Evolutionary conservation across 2,113 vertebrate genomes (phyloP), one percentile per base, ranked within the genome.

Genomic region (Ranitomeya variabilis): DNA sequence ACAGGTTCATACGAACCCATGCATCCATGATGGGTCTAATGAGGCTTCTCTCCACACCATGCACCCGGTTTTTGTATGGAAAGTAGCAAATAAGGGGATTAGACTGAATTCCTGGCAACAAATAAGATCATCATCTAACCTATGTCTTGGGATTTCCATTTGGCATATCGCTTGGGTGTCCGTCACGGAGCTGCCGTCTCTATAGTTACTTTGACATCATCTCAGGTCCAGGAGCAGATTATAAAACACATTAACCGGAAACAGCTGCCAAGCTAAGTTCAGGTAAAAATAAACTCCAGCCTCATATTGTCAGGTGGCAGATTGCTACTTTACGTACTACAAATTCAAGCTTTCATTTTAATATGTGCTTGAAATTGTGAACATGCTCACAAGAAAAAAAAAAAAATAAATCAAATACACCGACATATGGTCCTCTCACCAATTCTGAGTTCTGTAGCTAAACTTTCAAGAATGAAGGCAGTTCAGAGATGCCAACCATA

Each of bases 331-430:
- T 59, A 62, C 15, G 51, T 71, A 31, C 57, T 23, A 7, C 16
- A 86, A 66, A 86, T 51, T 54, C 6, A 6, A 76, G 14, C 74
- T 64, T 82, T 62, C 21, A 88, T 88, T 83, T 51, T 90, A 89
- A 90, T 89, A 54, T n/a, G 77, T 76, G 64, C 54, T 76, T 83
- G 52, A 83, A 45, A 91, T 90, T 67, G 85, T 91, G 62, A 85
- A 37, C 81, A 78, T 90, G 69, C 82, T 67, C 86, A 85, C 12
- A 82, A 71, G 54, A 51, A 86, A 88, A 62, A 86, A 3, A 69
- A 83, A 69, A 86, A 85, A 62, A 45, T 87, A 85, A 62, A 45
- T 87, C 57, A 87, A 84, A 69, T 86, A 73, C 85, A 13, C 31
- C 57, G 45, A 6, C 80, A 83, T 82, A 2, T 4, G 13, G 16